Evolutionary conservation across 2,797 vertebrate genomes (phyloP).

Genomic region (Hyperoplus lanceolatus): DNA sequence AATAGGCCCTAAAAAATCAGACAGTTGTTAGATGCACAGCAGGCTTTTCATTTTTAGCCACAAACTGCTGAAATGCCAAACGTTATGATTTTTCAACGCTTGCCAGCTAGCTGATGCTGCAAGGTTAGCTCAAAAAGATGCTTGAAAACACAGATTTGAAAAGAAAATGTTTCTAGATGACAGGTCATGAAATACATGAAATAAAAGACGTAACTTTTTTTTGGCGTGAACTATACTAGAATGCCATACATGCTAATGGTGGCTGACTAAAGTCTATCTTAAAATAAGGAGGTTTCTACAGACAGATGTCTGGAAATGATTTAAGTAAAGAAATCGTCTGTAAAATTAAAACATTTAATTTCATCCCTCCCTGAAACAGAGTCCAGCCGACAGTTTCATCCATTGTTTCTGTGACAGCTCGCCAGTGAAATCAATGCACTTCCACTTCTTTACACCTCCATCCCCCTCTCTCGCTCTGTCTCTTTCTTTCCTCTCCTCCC

Average conservation of each 20-base stretch:
- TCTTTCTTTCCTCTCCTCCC: conserved; percentile 3
- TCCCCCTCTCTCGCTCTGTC: conserved; percentile 11
- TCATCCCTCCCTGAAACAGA: conserved; percentile 29
- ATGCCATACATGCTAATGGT: no score
- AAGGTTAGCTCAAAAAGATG: neutral
- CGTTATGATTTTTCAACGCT: neutral
- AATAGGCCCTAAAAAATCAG: neutral
- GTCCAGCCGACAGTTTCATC: conserved; percentile 28
- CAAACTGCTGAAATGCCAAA: neutral
- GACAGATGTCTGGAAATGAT: neutral
- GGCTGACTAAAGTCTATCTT: no score
- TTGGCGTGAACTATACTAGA: no score
- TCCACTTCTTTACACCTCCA: conserved; percentile 33
- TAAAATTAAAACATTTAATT: neutral
- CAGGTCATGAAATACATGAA: no score
- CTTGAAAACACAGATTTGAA: neutral
- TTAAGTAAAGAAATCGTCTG: conserved; percentile 2
- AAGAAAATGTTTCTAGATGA: neutral
- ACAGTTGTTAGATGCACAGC: neutral
- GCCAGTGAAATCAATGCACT: conserved; percentile 41
- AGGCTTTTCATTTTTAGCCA: neutral
- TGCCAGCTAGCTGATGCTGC: neutral
- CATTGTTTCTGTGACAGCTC: conserved; percentile 53
- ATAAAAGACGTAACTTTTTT: no score
- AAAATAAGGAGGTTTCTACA: neutral